Evolutionary conservation across 2,113 vertebrate genomes (phyloP).

Genomic region (Trachemys scripta): DNA sequence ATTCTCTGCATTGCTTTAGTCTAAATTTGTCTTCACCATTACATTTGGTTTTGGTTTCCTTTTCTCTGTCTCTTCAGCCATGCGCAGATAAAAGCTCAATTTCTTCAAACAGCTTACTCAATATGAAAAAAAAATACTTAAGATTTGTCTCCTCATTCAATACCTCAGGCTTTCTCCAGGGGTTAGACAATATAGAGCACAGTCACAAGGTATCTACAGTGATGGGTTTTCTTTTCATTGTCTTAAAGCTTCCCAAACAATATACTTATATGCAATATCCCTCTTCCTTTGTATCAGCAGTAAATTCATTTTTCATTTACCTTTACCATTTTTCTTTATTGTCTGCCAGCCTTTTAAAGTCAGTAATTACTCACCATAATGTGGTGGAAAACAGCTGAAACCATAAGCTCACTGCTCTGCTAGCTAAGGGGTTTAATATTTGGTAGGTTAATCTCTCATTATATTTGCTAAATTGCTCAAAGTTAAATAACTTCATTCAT

Average conservation of each 20-base stretch:
- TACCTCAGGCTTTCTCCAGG: background rate
- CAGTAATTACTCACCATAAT: conserved; percentile 24
- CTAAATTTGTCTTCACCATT: background rate
- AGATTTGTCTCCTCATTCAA: background rate
- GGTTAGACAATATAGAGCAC: conserved; percentile 13
- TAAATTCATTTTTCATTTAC: background rate
- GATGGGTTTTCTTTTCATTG: conserved; percentile 40
- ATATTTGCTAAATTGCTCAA: background rate
- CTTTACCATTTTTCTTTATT: background rate
- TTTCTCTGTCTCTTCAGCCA: background rate
- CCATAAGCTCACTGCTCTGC: background rate
- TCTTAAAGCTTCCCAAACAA: conserved; percentile 13
- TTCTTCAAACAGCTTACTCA: background rate
- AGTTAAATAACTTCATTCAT: background rate
- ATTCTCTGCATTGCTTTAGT: background rate
- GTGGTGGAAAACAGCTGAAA: background rate
- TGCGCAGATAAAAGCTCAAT: background rate
- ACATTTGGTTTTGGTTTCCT: background rate
- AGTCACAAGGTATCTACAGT: conserved; percentile 28
- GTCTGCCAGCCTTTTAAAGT: conserved; percentile 18
- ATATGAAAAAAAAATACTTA: background rate
- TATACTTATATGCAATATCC: conserved; percentile 31
- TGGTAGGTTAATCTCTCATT: background rate
- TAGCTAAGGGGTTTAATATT: background rate
- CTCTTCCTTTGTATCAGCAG: conserved; percentile 32